Evolutionary conservation across 2,888 invertebrate genomes (phyloP), one percentile per base, ranked within the genome.

Genomic region (Tyria jacobaeae): DNA sequence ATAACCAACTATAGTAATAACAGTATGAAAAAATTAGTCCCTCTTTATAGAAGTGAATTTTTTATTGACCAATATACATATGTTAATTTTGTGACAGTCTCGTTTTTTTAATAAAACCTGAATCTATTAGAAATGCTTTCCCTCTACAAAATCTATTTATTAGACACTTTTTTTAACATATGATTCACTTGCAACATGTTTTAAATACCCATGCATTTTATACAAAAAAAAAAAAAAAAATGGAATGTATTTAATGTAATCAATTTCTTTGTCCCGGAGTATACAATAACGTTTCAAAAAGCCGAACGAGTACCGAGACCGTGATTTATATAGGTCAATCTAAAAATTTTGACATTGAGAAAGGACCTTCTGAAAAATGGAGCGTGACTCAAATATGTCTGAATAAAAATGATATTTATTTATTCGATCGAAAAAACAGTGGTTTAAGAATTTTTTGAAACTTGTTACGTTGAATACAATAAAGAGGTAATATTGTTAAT

Each of bases 291-390:
- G 60, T 60, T 73, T 76, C 73, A 76, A 76, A 78, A 79, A 75
- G 68, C 76, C 71, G 68, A 72, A 67, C 71, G 52, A 57, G 67
- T 68, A 63, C 51, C 73, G 66, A 55, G 27, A 62, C 50, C 24
- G 63, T 76, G 79, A 78, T 80, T 79, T 78, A 78, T 81, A 65
- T 54, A 68, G 75, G 74, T 74, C 71, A 71, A 68, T 72, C 70
- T 79, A 66, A 65, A 75, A 74, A 75, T 74, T 75, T 71, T 75
- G 73, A 76, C 71, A 72, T 67, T 68, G 68, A 71, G 65, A 73
- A 66, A 64, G 65, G 71, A 75, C 71, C 66, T 62, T 67, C 21
- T 54, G 76, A 78, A 73, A 79, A 79, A 76, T 79, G 67, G 71
- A 65, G 27, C 4, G 50, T 74, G 57, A 62, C 25, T n/a, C 9